Base-by-base conservation (phyloP, 2,113 vertebrate genomes). In the Sitta europaea region DNA sequence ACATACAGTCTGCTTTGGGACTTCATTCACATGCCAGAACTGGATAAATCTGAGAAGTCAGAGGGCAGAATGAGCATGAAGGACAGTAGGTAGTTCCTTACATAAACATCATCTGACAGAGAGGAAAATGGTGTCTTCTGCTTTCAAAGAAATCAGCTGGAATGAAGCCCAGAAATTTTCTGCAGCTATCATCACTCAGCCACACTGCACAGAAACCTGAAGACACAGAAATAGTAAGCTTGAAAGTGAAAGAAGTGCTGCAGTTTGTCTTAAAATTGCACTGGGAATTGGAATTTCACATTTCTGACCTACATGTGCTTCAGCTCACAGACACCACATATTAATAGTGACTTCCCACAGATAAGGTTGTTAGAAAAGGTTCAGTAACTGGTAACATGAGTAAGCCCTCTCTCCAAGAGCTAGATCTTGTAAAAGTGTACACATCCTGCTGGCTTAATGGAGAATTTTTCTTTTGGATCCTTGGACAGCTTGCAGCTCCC, bases 91-190 rank as follows among this genome's bases (percentile, higher is more conserved):
- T 13, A 93, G 22, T 36, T 47, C 31, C 53, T 89, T 62, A 40
- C 13, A 59, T 59, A 87, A 45, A 75, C 29, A 82, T 48, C 9
- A n/a, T 33, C 61, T 66, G 22, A 58, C 42, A 62, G 63, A 79
- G 50, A 79, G 14, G 24, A 77, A 53, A 92, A 59, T 14, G 29
- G 24, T 73, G 13, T 62, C 74, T 93, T 86, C 81, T 88, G 42
- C 75, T 88, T 86, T 90, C 71, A 70, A 67, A 74, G 47, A 93
- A 92, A 95, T 74, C n/a, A 74, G 47, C 18, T 96, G 88, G 75
- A 92, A 77, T 80, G 25, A 83, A 88, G 85, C 82, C 78, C 59
- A 90, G 90, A 83, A 83, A 23, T 83, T 83, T 88, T 90, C 63
- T 86, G 55, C 75, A 83, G 51, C 43, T 86, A n/a, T 62, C 45